Conservation (phyloP, 1,140 invertebrate species). For the Eumeta japonica region DNA sequence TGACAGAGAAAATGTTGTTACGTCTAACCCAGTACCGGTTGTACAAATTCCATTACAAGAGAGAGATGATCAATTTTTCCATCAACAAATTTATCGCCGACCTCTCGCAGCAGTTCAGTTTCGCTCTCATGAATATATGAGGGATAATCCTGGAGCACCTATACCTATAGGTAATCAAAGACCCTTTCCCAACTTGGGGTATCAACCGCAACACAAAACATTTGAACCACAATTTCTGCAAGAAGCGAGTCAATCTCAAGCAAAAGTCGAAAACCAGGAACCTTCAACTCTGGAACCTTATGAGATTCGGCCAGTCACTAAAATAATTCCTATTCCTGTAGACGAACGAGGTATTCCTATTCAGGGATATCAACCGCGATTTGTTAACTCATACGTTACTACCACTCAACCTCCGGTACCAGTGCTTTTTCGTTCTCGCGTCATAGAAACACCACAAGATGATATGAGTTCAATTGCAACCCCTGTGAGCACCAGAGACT, state of each 20-base stretch:
- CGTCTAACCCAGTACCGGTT: slow-evolving; percentile 46
- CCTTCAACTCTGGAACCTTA: slow-evolving; percentile 22
- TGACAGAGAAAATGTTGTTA: slow-evolving; percentile 41
- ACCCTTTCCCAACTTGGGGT: slow-evolving; percentile 51
- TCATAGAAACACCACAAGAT: slow-evolving; percentile 25
- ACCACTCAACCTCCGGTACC: slow-evolving; percentile 19
- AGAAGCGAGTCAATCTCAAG: slow-evolving; percentile 26
- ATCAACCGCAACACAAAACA: slow-evolving; percentile 30
- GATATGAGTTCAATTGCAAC: slow-evolving; percentile 43
- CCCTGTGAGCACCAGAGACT: slow-evolving; percentile 61
- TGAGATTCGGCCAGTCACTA: slow-evolving; percentile 29
- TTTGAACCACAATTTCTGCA: slow-evolving; percentile 46
- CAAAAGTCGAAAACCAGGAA: slow-evolving; percentile 21
- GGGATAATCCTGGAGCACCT: slow-evolving; percentile 50
- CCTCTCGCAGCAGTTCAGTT: slow-evolving; percentile 51
- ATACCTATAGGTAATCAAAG: slow-evolving; percentile 54
- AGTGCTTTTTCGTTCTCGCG: slow-evolving; percentile 31
- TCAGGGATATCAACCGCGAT: slow-evolving; percentile 38
- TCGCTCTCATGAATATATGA: slow-evolving; percentile 47
- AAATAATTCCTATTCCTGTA: slow-evolving; percentile 39
- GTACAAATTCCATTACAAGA: slow-evolving; percentile 37
- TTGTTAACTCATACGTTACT: slow-evolving; percentile 32
- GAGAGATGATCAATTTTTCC: slow-evolving; percentile 43
- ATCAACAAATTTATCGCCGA: slow-evolving; percentile 52
- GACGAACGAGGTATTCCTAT: slow-evolving; percentile 44